These are phyloP conservation scores for Cotesia congregata DNA, from an alignment of 2,888 invertebrate genomes.

Conservation along the genomic window DNA sequence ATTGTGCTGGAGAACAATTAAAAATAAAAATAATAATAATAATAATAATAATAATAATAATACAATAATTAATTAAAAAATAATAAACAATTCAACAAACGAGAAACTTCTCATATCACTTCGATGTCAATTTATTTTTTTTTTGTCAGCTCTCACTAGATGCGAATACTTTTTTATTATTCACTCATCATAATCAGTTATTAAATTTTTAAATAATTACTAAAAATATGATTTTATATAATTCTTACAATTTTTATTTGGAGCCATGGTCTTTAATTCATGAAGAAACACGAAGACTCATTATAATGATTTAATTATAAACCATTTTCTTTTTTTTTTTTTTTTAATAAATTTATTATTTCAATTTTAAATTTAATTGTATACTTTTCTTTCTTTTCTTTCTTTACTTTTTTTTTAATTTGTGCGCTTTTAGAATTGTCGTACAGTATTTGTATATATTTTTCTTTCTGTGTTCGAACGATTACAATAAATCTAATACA, in stretches of 20 bases:
- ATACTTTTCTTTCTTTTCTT: slow-evolving; percentile 6
- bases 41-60: too few relatives aligned
- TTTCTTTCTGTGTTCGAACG: slow-evolving; percentile 17
- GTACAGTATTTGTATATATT: slow-evolving; percentile 38
- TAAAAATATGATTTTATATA: slow-evolving; percentile 28
- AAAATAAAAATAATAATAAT: slow-evolving; percentile 14
- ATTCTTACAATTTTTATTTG: slow-evolving; percentile 35
- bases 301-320: slow-evolving; percentile 47
- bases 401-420: slow-evolving; percentile 47
- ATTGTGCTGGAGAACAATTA: slow-evolving; percentile 31
- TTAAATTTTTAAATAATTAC: slow-evolving; percentile 9
- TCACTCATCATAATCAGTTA: background rate
- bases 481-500: slow-evolving; percentile 36
- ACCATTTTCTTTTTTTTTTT: slow-evolving; percentile 18
- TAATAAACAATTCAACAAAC: slow-evolving; percentile 10
- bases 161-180: background rate
- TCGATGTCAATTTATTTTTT: slow-evolving; percentile 29
- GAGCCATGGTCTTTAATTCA: slow-evolving; percentile 22
- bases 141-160: slow-evolving; percentile 7
- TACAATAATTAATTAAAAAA: slow-evolving; percentile 13
- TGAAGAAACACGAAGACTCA: slow-evolving; percentile 60
- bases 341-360: background rate
- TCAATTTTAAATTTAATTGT: background rate
- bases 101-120: slow-evolving; percentile 24
- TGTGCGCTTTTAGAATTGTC: slow-evolving; percentile 62